phyloP scores from a whole-genome alignment of 1,140 invertebrate genomes.

The Scaptodrosophila lebanonensis region DNA sequence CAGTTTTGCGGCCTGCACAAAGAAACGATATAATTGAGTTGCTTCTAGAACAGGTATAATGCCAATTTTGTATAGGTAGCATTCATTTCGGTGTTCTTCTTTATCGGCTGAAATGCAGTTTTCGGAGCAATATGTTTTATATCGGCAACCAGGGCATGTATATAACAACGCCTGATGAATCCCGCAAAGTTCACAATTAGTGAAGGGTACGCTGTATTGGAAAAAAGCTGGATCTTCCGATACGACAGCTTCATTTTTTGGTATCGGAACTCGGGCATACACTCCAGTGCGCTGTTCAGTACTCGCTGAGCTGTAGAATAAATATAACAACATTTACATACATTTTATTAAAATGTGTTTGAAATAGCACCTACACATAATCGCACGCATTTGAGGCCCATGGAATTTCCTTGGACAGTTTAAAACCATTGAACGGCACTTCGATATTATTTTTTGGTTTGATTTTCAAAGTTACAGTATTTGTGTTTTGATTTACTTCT shows the following conservation, averaged over 20 bases:
- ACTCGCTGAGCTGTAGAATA: not conserved
- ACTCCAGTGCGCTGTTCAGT: not conserved
- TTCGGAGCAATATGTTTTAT: conserved; percentile 32
- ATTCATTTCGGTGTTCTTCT: conserved; percentile 22
- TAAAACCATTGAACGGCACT: conserved; percentile 5
- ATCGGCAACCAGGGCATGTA: conserved; percentile 35
- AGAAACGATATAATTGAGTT: conserved; percentile 23
- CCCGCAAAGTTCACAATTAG: conserved; percentile 37
- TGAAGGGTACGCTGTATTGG: conserved; percentile 35
- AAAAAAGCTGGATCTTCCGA: conserved; percentile 7
- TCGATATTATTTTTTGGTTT: not conserved
- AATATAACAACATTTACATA: not conserved
- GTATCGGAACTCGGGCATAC: conserved; percentile 6
- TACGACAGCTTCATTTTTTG: conserved; percentile 21
- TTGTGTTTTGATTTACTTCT: conserved; percentile 11
- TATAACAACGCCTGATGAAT: conserved; percentile 32
- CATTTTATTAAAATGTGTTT: not conserved
- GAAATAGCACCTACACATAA: conserved; percentile 17
- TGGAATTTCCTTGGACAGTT: conserved; percentile 9
- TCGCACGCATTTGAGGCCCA: conserved; percentile 19
- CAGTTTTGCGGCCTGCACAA: conserved; percentile 24
- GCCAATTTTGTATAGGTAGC: conserved; percentile 34
- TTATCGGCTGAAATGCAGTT: conserved; percentile 23
- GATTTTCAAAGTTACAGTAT: conserved; percentile 13
- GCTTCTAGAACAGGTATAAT: conserved; percentile 41